phyloP scores from a whole-genome alignment of 92 coral and sea anemone species.

The Porites lobata region DNA sequence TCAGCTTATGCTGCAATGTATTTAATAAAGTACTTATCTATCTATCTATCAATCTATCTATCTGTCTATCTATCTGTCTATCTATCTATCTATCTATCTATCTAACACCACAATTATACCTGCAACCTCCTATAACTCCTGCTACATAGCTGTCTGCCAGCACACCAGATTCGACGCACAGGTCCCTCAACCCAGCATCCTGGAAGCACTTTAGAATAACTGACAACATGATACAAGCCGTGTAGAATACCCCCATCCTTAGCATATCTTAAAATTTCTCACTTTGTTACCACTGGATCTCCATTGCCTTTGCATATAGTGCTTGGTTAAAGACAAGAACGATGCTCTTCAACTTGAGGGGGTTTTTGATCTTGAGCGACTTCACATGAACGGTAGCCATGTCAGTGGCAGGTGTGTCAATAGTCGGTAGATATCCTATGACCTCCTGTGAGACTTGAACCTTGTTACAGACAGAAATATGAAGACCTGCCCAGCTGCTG shows the following conservation, averaged over 20 bases:
- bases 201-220: constrained; percentile 65
- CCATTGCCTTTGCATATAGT: constrained; percentile 70
- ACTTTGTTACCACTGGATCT: constrained; percentile 69
- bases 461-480: constrained; percentile 48
- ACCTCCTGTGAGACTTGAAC: constrained; percentile 29
- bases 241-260: too few relatives aligned
- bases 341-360: constrained; percentile 48
- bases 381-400: neutral
- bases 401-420: constrained; percentile 54
- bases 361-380: constrained; percentile 43
- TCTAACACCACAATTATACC: constrained; percentile 65
- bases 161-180: constrained; percentile 74
- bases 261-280: neutral
- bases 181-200: constrained; percentile 73
- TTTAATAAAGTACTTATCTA: too few relatives aligned
- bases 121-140: constrained; percentile 69
- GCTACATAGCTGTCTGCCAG: constrained; percentile 71
- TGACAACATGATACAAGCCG: constrained; percentile 9
- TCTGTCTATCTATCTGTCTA: too few relatives aligned
- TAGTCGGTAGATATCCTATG: constrained; percentile 73
- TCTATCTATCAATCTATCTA: too few relatives aligned
- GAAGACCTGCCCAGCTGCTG: constrained; percentile 77
- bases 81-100: too few relatives aligned
- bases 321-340: constrained; percentile 74
- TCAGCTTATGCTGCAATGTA: too few relatives aligned